phyloP scores from a whole-genome alignment of 2,888 invertebrate genomes.

The Pteria penguin region DNA sequence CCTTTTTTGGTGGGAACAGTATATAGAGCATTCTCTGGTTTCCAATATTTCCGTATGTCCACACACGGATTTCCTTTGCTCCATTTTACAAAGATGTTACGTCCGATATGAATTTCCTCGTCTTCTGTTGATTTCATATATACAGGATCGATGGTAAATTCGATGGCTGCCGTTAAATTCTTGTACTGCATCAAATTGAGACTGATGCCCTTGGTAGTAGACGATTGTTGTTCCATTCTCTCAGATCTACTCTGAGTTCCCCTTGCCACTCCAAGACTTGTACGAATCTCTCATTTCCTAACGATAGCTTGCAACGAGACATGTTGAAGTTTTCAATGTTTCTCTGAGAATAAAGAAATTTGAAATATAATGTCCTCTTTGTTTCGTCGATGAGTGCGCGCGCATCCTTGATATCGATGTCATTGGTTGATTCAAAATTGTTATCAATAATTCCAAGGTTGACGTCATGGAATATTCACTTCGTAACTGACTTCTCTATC shows the following conservation, averaged over 20 bases:
- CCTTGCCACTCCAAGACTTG: slow-evolving; percentile 29
- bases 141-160: slow-evolving; percentile 18
- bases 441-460: too few relatives aligned
- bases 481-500: too few relatives aligned
- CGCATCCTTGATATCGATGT: too few relatives aligned
- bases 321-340: too few relatives aligned
- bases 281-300: slow-evolving; percentile 32
- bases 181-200: slow-evolving; percentile 35
- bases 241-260: slow-evolving; percentile 29
- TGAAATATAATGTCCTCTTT: too few relatives aligned
- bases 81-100: slow-evolving; percentile 24
- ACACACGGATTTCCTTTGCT: slow-evolving; percentile 12
- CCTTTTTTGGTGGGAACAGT: neutral
- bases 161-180: slow-evolving; percentile 18
- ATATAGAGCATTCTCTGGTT: slow-evolving; percentile 21
- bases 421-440: too few relatives aligned
- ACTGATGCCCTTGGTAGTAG: slow-evolving; percentile 41
- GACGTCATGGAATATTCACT: too few relatives aligned
- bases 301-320: slow-evolving; percentile 4
- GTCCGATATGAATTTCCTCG: slow-evolving; percentile 8
- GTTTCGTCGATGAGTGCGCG: too few relatives aligned
- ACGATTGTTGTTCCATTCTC: slow-evolving; percentile 31
- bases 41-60: slow-evolving; percentile 42
- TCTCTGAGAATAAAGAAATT: too few relatives aligned
- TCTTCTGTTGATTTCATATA: neutral